Evolutionary conservation across 1,140 invertebrate species (phyloP).

Genomic region (Oncopeltus fasciatus): DNA sequence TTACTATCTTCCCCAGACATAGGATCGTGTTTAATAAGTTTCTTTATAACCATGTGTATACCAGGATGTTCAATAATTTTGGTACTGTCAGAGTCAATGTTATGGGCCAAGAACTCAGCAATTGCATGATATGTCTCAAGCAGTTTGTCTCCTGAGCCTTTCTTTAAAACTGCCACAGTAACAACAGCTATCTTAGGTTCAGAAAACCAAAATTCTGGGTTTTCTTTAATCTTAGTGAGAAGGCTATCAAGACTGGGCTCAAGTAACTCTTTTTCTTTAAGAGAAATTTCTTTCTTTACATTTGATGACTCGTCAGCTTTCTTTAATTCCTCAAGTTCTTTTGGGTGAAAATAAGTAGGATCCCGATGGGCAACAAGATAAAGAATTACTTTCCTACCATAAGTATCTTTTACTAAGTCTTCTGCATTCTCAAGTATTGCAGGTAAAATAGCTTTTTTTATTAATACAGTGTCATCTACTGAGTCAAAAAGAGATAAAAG

Average conservation of each 20-base stretch:
- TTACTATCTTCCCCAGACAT: background rate
- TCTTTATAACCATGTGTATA: constrained; percentile 65
- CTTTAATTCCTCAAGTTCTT: constrained; percentile 50
- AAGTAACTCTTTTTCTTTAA: constrained; percentile 54
- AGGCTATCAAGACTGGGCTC: constrained; percentile 27
- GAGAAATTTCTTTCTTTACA: constrained; percentile 57
- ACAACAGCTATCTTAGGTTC: constrained; percentile 53
- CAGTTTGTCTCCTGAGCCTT: constrained; percentile 27
- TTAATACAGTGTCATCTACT: constrained; percentile 83
- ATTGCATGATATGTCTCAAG: constrained; percentile 33
- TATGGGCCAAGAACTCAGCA: constrained; percentile 31
- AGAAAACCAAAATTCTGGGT: constrained; percentile 51
- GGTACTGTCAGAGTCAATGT: constrained; percentile 27
- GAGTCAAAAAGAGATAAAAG: constrained; percentile 72
- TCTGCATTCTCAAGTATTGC: constrained; percentile 57
- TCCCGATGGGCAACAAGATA: constrained; percentile 74
- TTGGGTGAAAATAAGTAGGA: constrained; percentile 56
- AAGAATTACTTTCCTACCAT: constrained; percentile 56
- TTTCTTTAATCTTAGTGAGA: constrained; percentile 41
- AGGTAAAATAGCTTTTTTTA: constrained; percentile 64
- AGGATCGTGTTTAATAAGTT: constrained; percentile 53
- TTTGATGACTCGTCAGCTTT: constrained; percentile 43
- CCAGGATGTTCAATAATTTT: constrained; percentile 62
- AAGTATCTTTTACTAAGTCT: constrained; percentile 54
- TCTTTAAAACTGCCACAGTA: constrained; percentile 50